Base-by-base conservation (phyloP, 2,113 vertebrate genomes). In the Edolisoma coerulescens region DNA sequence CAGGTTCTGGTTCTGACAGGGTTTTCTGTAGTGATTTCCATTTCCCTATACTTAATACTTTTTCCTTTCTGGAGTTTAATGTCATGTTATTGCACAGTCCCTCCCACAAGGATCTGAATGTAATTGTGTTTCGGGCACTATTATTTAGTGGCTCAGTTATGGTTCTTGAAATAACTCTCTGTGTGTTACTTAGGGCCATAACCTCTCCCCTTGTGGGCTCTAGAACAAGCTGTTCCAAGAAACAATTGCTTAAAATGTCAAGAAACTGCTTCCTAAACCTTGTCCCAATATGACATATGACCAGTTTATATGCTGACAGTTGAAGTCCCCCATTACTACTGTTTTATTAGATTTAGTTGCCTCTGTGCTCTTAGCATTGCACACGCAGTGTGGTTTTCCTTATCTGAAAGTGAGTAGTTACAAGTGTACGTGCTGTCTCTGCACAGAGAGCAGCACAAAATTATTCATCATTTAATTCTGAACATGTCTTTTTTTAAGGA, bases 161-260 rank as follows among this genome's bases (percentile, higher is more conserved):
- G 61, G 64, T 60, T 90, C 73, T 84, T 92, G 87, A 96, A 93
- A 96, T 87, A 89, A 90, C 83, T 88, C 93, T 90, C 83, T 84
- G 27, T 89, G 68, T 92, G 76, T 94, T 96, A 90, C 75, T 93
- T 92, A 89, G 73, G 88, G 90, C 88, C 80, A 33, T 90, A 97
- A 97, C 96, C 95, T 96, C 96, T 96, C 96, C 96, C 93, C 96
- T 93, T 87, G 60, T 94, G 92, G 79, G 88, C 90, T 96, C 96
- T 94, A 95, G 95, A 95, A 94, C 16, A 19, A 93, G 88, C 79
- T 82, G 92, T 90, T 96, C 85, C 92, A 94, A 90, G 83, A 87
- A 96, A 94, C 88, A 95, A 96, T 96, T 94, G 90, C 83, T 95
- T 94, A 88, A 96, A 94, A 97, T 96, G 96, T 96, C 96, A 97